Evolutionary conservation across 2,888 invertebrate genomes (phyloP).

Genomic region (Xylota segnis): DNA sequence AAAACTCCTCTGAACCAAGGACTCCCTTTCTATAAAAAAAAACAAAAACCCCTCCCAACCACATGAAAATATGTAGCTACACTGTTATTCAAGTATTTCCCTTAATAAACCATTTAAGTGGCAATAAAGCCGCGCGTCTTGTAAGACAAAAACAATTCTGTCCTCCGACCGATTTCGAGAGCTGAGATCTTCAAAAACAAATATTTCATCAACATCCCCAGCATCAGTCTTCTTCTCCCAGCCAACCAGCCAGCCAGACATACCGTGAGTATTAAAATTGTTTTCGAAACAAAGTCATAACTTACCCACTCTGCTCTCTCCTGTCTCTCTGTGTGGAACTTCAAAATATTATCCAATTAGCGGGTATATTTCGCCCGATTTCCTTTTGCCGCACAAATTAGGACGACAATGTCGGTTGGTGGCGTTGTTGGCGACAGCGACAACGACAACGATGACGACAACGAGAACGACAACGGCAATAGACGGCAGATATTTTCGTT

Average conservation of each 20-base stretch:
- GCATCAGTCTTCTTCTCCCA: not conserved
- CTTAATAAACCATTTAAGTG: constrained; percentile 29
- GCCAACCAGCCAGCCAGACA: not conserved
- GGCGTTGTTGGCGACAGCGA: not conserved
- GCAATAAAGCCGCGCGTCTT: constrained; percentile 9
- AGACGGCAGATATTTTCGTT: constrained; percentile 39
- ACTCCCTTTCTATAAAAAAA: not conserved
- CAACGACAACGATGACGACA: not conserved
- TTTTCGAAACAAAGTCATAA: constrained; percentile 59
- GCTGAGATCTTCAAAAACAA: constrained; percentile 12
- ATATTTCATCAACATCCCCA: constrained; percentile 11
- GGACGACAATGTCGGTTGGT: not conserved
- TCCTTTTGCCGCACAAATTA: constrained; percentile 50
- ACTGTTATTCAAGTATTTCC: constrained; percentile 9
- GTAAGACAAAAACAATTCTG: not conserved
- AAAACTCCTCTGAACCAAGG: not conserved
- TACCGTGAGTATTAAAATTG: constrained; percentile 17
- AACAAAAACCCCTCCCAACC: not conserved
- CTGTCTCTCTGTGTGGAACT: no score
- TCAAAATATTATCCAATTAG: constrained; percentile 74
- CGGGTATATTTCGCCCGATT: constrained; percentile 59
- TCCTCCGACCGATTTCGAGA: not conserved
- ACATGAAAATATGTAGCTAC: not conserved
- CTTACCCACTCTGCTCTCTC: constrained; percentile 52
- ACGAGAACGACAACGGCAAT: constrained; percentile 3